These are phyloP conservation scores for Euphonia xanthogaster DNA, from an alignment of 2,797 vertebrate species.

Conservation along the genomic window DNA sequence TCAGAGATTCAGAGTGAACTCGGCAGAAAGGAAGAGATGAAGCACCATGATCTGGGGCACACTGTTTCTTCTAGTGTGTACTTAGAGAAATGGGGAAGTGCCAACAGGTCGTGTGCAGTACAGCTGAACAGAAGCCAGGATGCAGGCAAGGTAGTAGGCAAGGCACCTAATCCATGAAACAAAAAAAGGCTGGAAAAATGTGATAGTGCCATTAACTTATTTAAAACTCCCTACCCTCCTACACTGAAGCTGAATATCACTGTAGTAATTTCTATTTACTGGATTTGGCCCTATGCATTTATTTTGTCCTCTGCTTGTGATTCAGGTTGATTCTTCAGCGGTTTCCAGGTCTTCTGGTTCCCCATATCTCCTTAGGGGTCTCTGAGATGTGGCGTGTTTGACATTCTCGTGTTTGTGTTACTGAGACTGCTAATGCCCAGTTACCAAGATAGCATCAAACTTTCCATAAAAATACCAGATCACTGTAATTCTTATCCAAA, in stretches of 20 bases:
- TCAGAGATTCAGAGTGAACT: neutral
- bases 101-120: neutral
- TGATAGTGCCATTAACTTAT: neutral
- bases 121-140: neutral
- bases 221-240: neutral
- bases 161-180: neutral
- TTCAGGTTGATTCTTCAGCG: neutral
- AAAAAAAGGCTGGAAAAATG: neutral
- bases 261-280: neutral
- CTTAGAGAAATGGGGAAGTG: neutral
- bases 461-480: neutral
- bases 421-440: neutral
- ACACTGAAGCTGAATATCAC: neutral
- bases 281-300: neutral
- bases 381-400: neutral
- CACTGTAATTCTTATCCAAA: neutral
- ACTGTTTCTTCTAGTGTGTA: neutral
- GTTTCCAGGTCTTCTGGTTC: neutral
- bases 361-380: neutral
- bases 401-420: fast-evolving
- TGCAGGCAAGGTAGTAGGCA: neutral
- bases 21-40: neutral
- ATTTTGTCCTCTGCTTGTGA: neutral
- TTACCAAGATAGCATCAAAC: neutral
- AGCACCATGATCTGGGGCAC: neutral